Evolutionary conservation across 2,797 vertebrate genomes (phyloP).

Genomic region (Diplodus puntazzo): DNA sequence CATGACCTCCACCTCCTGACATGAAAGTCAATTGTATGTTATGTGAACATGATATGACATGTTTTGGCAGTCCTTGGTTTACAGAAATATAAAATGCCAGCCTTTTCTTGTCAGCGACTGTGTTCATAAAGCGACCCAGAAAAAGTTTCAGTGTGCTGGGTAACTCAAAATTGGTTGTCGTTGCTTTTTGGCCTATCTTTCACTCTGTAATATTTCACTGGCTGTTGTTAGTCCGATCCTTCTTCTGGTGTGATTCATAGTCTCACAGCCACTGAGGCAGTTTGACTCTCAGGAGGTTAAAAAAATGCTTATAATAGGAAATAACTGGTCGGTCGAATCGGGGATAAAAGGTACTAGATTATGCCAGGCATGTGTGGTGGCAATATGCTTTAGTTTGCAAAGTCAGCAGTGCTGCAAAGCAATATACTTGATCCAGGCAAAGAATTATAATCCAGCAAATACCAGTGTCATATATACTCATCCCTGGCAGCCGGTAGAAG

Average conservation of each 20-base stretch:
- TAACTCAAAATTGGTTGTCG: slow-evolving; percentile 31
- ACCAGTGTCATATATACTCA: slow-evolving; percentile 29
- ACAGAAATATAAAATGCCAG: too few species aligned
- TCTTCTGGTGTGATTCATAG: slow-evolving; percentile 51
- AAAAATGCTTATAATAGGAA: slow-evolving; percentile 55
- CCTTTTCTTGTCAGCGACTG: not conserved
- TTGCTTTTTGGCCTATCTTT: slow-evolving; percentile 40
- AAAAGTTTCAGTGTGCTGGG: slow-evolving; percentile 19
- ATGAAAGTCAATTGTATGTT: too few species aligned
- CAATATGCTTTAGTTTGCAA: slow-evolving; percentile 49
- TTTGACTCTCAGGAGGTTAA: slow-evolving; percentile 42
- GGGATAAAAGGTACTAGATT: slow-evolving; percentile 46
- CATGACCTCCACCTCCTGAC: too few species aligned
- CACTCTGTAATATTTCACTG: slow-evolving; percentile 40
- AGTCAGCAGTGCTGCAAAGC: slow-evolving; percentile 59
- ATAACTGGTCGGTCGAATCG: slow-evolving; percentile 46
- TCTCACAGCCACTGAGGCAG: slow-evolving; percentile 20
- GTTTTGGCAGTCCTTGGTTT: too few species aligned
- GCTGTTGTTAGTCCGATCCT: slow-evolving; percentile 46
- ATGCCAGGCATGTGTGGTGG: slow-evolving; percentile 24
- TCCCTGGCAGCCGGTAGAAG: slow-evolving; percentile 31
- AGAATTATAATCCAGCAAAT: slow-evolving; percentile 56
- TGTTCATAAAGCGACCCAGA: slow-evolving; percentile 17
- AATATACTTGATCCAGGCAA: slow-evolving; percentile 56
- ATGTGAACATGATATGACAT: too few species aligned